These are phyloP conservation scores for Elaphurus davidianus DNA, from an alignment of 2,113 vertebrate species.

Conservation along the genomic window DNA sequence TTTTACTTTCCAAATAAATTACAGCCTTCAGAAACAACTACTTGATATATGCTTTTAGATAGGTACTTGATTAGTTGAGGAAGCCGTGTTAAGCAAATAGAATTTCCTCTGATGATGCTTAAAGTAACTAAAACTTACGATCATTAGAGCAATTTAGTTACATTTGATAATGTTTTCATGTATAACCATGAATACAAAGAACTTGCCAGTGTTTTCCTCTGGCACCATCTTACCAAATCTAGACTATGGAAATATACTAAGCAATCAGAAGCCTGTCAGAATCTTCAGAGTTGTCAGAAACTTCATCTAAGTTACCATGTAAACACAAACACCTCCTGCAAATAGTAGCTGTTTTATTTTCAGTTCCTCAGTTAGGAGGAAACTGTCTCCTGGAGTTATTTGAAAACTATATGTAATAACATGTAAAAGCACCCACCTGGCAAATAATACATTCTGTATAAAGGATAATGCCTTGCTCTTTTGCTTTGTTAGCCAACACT, in stretches of 20 bases:
- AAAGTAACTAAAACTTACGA: neutral
- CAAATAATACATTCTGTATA: neutral
- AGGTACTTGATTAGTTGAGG: conserved; percentile 3
- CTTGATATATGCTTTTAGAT: neutral
- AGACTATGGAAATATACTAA: neutral
- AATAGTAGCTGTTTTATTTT: neutral
- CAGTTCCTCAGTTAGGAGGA: neutral
- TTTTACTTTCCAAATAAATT: conserved; percentile 38
- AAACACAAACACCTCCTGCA: neutral
- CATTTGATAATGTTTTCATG: neutral
- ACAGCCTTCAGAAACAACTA: neutral
- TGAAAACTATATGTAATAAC: neutral
- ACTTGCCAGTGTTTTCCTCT: neutral
- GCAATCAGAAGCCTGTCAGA: neutral
- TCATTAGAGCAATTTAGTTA: neutral
- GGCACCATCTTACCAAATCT: neutral
- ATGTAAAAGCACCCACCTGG: neutral
- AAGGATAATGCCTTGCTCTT: neutral
- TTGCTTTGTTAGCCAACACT: neutral
- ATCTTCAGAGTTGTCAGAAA: neutral
- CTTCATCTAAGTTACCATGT: neutral
- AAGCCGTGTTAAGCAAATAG: conserved; percentile 1
- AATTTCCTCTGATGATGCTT: neutral
- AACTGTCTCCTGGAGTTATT: neutral
- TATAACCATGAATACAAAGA: neutral